Evolutionary conservation across 30 jellyfish, hydroid and myxozoan genomes (phyloP), one percentile per base, ranked within the genome.

Genomic region (Clytia hemisphaerica): DNA sequence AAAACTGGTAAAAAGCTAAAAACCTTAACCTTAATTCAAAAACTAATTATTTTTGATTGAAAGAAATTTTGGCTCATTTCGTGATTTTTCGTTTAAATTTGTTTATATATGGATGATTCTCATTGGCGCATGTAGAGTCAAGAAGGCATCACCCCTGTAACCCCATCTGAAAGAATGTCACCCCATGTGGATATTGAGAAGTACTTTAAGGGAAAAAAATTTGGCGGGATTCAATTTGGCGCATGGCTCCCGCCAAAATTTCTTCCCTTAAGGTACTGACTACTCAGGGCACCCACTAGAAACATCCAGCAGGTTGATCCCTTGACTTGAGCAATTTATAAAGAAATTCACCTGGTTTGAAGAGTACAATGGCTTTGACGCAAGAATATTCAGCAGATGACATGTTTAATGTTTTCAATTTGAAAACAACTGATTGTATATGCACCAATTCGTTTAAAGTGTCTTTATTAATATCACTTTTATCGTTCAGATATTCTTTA

Each of bases 301-400:
- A n/a, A n/a, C n/a, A n/a, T n/a, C n/a, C n/a, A n/a, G n/a, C n/a
- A n/a, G n/a, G n/a, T 21, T 42, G 14, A 0, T 42, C 19, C 14
- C 14, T 12, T 12, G 0, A 0, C 14, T 42, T 0, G 18, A 42
- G 19, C 14, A 42, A 42, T 15, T 1, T 18, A 9, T 59, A 16
- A 27, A 35, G 21, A 46, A 14, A 16, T 31, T 47, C 34, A 83
- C 95, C 92, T 74, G 95, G 85, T 47, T 83, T 75, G 37, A 83
- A 83, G 2, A 83, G 80, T 6, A 85, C 48, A 24, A 83, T 61
- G n/a, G 92, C 95, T 48, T 83, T 83, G 51, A 83, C 53, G 51
- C 92, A 83, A 24, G 92, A 84, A 60, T 59, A 83, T 65, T 83
- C 95, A 18, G 92, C 75, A n/a, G 95, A 58, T 48, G 75, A 92